These are phyloP conservation scores for Amblyopsis rosae DNA, from an alignment of 2,113 vertebrate species.

Conservation along the genomic window DNA sequence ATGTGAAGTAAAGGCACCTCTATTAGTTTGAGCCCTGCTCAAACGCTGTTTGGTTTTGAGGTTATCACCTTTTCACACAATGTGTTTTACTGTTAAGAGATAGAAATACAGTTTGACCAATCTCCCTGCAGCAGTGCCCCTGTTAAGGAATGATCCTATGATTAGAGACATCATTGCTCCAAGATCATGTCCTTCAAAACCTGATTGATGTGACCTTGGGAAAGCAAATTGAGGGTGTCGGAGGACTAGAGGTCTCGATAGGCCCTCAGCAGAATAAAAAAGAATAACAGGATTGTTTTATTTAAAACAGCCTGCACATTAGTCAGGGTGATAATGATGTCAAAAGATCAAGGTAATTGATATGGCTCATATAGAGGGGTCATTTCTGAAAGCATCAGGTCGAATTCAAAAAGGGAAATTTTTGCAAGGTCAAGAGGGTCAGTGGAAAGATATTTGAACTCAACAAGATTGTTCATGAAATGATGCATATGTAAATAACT, in stretches of 20 bases:
- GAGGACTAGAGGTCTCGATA: conserved; percentile 1
- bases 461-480: background rate
- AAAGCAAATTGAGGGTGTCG: conserved; percentile 14
- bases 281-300: conserved; percentile 15
- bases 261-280: conserved; percentile 28
- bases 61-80: too few relatives aligned
- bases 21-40: too few relatives aligned
- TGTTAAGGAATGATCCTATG: background rate
- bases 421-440: background rate
- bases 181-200: background rate
- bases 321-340: conserved; percentile 39
- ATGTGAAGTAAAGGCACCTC: too few relatives aligned
- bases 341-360: conserved; percentile 32
- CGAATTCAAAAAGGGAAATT: conserved; percentile 9
- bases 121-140: too few relatives aligned
- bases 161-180: background rate
- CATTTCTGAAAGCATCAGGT: conserved; percentile 24
- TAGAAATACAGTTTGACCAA: background rate
- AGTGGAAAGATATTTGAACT: conserved; percentile 17
- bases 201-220: conserved; percentile 4
- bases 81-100: background rate
- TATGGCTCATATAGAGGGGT: conserved; percentile 15
- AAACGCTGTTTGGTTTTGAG: too few relatives aligned
- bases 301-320: conserved; percentile 23
- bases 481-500: too few relatives aligned